Conservation (phyloP, 1,140 invertebrate genomes). For the Radopholus similis region DNA sequence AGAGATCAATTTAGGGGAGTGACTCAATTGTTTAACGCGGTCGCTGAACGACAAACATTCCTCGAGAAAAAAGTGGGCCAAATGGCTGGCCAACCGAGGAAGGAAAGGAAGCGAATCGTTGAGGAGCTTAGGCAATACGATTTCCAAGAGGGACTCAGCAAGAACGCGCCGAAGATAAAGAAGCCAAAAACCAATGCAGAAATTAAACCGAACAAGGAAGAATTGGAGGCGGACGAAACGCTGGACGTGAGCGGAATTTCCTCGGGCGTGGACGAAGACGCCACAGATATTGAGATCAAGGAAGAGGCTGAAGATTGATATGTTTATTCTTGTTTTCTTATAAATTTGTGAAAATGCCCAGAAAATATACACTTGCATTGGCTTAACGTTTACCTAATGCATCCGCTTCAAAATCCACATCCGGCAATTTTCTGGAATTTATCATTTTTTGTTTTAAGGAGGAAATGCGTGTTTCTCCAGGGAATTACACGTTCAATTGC, state of each 20-base stretch:
- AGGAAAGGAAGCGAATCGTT: constrained; percentile 17
- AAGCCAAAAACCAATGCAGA: neutral
- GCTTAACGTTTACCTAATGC: too few species aligned
- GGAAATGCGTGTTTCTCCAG: too few species aligned
- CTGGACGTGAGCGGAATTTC: neutral
- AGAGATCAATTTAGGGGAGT: constrained; percentile 26
- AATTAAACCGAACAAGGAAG: neutral
- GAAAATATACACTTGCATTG: too few species aligned
- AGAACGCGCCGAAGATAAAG: neutral
- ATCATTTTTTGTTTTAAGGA: too few species aligned
- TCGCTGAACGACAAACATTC: constrained; percentile 32
- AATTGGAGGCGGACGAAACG: neutral
- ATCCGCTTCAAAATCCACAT: too few species aligned
- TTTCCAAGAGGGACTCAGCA: constrained; percentile 13
- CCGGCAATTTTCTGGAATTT: too few species aligned
- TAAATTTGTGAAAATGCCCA: too few species aligned
- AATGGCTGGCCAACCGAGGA: constrained; percentile 15
- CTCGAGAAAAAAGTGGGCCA: constrained; percentile 28
- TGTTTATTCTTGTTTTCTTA: too few species aligned
- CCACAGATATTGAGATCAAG: constrained; percentile 12
- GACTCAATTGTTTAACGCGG: constrained; percentile 39
- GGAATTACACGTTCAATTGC: too few species aligned
- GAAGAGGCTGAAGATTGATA: neutral
- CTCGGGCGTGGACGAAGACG: neutral
- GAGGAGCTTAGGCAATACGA: constrained; percentile 23